Base-by-base conservation (phyloP, 2,888 invertebrate genomes). In the Lingula anatina region DNA sequence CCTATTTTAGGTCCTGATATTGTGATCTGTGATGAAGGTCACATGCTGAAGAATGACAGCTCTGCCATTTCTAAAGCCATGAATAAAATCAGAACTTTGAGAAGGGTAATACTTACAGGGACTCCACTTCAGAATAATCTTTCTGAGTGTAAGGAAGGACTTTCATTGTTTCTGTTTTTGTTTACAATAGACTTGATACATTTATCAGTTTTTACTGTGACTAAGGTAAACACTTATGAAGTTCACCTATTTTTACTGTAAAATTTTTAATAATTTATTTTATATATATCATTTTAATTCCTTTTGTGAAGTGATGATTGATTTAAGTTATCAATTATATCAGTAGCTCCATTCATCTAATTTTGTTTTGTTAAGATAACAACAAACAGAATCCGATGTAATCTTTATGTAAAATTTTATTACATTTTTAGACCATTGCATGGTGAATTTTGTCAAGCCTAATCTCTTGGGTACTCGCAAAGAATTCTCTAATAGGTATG, bases 361-460 rank as follows among this genome's bases (percentile, higher is more conserved):
- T n/a, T n/a, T n/a, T n/a, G n/a, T n/a, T n/a, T n/a, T n/a, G n/a
- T n/a, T n/a, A n/a, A n/a, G n/a, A n/a, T n/a, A n/a, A n/a, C n/a
- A n/a, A n/a, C n/a, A n/a, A n/a, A n/a, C n/a, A n/a, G n/a, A n/a
- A n/a, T n/a, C n/a, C n/a, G n/a, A n/a, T n/a, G n/a, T n/a, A n/a
- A n/a, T n/a, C n/a, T n/a, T n/a, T n/a, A n/a, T n/a, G n/a, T n/a
- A 9, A 12, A 15, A 12, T 31, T 15, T 31, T 31, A 15, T 31
- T 43, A 38, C 40, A 27, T 25, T 44, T 55, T n/a, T 78, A 90
- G 89, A 95, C 79, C 92, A 92, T 78, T 93, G 92, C 79, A 97
- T 97, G 97, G 91, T 97, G 36, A 88, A 92, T 66, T 96, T 97
- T 75, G 92, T 97, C 46, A 95, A 95, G 76, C 95, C 94, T 1